Percentiles rank a stretch among this genome's conserved stretches.
Conservation (phyloP, 2,797 vertebrate genomes). For the Leptatherina wallacei region DNA sequence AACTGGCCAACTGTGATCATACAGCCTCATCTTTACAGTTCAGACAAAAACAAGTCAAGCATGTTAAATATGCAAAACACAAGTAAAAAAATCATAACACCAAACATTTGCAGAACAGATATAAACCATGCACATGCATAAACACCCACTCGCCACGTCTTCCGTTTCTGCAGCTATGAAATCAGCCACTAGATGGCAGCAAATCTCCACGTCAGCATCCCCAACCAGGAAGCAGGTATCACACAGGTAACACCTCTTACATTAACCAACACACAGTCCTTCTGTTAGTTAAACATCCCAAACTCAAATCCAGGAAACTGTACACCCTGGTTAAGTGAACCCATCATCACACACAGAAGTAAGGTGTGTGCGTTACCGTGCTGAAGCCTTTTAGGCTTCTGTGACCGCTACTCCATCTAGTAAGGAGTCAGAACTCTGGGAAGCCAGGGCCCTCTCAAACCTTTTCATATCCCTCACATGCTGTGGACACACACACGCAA, state of each 20-base stretch:
- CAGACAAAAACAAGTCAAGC: background rate
- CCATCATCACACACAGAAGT: conserved; percentile 25
- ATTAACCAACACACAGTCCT: background rate
- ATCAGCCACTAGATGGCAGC: conserved; percentile 49
- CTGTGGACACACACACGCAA: conserved; percentile 60
- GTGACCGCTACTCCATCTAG: conserved; percentile 89
- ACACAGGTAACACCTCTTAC: background rate
- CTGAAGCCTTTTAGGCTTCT: conserved; percentile 83
- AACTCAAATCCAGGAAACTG: conserved; percentile 5
- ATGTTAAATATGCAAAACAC: background rate
- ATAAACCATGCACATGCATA: conserved; percentile 56
- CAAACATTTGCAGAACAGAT: background rate
- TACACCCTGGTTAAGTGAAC: conserved; percentile 39
- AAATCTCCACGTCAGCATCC: conserved; percentile 32
- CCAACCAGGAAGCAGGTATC: background rate
- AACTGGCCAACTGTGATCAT: conserved; percentile 37
- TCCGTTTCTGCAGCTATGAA: conserved; percentile 1
- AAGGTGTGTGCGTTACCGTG: conserved; percentile 80
- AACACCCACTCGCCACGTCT: background rate
- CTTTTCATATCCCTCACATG: conserved; percentile 77
- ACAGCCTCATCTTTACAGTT: conserved; percentile 18
- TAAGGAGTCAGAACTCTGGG: conserved; percentile 88
- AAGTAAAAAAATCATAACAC: background rate
- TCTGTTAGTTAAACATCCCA: conserved; percentile 39
- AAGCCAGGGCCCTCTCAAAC: conserved; percentile 79